Evolutionary conservation across 2,113 vertebrate genomes (phyloP).

Genomic region (Pristiophorus japonicus): DNA sequence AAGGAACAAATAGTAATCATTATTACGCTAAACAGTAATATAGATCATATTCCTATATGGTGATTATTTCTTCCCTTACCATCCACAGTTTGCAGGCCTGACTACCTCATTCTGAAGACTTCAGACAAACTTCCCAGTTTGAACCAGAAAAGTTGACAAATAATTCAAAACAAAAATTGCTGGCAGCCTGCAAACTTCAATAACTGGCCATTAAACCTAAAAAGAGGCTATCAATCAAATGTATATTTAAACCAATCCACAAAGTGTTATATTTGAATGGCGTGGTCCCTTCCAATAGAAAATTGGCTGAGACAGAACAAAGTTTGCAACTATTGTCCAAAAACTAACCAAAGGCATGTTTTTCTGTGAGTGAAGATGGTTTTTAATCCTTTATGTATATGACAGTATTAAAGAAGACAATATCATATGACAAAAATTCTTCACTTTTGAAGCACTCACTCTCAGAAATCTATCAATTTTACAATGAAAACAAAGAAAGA

Average conservation of each 20-base stretch:
- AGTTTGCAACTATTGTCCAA: background rate
- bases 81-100: background rate
- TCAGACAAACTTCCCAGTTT: background rate
- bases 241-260: too few species aligned
- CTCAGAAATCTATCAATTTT: too few species aligned
- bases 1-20: background rate
- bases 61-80: background rate
- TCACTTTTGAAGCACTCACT: too few species aligned
- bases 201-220: background rate
- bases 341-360: background rate
- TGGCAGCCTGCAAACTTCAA: background rate
- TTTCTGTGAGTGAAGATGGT: background rate
- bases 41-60: background rate
- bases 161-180: background rate
- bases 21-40: background rate
- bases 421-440: background rate
- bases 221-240: too few species aligned
- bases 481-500: too few species aligned
- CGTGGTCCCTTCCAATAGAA: background rate
- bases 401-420: background rate
- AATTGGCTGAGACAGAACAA: background rate
- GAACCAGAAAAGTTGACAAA: background rate
- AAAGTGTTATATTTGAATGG: too few species aligned
- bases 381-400: background rate
- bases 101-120: background rate